These are phyloP conservation scores for Ciconia stormi DNA, from an alignment of 2,113 vertebrate genomes.

Conservation along the genomic window DNA sequence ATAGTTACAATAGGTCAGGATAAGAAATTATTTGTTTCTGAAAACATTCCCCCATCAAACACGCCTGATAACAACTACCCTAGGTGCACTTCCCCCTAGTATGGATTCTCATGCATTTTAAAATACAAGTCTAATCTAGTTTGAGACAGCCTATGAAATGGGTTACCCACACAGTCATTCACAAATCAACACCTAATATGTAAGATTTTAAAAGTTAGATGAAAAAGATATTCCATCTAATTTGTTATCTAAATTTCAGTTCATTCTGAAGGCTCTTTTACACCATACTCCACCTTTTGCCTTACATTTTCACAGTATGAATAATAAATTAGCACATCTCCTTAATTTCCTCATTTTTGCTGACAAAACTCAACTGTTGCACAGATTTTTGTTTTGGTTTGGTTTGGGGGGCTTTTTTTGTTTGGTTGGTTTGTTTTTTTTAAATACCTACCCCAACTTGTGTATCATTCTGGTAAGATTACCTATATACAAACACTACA, in stretches of 20 bases:
- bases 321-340: neutral
- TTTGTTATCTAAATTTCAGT: neutral
- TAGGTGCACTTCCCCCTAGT: neutral
- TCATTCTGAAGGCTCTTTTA: neutral
- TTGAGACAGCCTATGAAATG: neutral
- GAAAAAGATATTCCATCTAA: neutral
- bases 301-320: neutral
- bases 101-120: neutral
- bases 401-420: neutral
- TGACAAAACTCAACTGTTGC: neutral
- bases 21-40: neutral
- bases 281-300: neutral
- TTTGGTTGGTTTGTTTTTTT: neutral
- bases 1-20: neutral
- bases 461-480: neutral
- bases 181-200: neutral
- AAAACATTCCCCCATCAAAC: neutral
- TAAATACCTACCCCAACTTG: neutral
- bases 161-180: neutral
- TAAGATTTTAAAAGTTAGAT: neutral
- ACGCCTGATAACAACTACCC: neutral
- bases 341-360: neutral
- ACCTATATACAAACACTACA: neutral
- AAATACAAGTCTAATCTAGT: neutral
- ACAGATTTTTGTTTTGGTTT: neutral